Conservation (phyloP, 2,797 vertebrate genomes). For the Sciurus carolinensis region DNA sequence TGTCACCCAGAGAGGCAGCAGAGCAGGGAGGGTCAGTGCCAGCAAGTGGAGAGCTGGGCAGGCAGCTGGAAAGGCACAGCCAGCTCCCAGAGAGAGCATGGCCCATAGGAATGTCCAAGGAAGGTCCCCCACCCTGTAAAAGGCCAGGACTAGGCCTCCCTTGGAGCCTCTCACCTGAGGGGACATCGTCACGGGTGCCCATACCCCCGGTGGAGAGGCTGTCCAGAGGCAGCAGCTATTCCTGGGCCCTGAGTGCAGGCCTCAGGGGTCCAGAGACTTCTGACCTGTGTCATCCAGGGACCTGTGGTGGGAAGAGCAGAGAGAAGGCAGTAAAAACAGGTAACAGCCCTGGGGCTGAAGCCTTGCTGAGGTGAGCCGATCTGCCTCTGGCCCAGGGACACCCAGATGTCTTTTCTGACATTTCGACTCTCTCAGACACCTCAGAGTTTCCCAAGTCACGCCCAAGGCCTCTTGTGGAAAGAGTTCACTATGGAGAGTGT, state of each 20-base stretch:
- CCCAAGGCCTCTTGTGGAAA: not conserved
- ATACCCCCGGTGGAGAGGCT: not conserved
- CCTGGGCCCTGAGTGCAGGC: accelerated
- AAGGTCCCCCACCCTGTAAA: not conserved
- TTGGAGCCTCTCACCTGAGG: conserved; percentile 76
- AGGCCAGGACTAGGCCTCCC: not conserved
- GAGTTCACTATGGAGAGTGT: not conserved
- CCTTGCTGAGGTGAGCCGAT: not conserved
- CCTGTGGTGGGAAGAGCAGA: conserved; percentile 16
- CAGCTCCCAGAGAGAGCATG: not conserved
- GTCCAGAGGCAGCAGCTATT: not conserved
- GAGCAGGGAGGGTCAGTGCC: not conserved
- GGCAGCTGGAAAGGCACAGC: accelerated
- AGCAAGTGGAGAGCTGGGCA: accelerated
- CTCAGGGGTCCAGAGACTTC: not conserved
- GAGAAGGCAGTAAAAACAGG: not conserved
- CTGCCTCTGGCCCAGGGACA: not conserved
- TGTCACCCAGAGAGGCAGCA: not conserved
- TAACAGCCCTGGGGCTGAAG: not conserved
- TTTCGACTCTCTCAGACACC: not conserved
- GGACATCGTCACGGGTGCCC: conserved; percentile 74
- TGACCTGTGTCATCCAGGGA: conserved; percentile 28
- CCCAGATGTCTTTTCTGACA: not conserved
- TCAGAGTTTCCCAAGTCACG: no score
- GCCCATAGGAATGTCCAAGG: accelerated